Evolutionary conservation across 2,888 invertebrate genomes (phyloP), one percentile per base, ranked within the genome.

Genomic region (Xanthorhoe designata): DNA sequence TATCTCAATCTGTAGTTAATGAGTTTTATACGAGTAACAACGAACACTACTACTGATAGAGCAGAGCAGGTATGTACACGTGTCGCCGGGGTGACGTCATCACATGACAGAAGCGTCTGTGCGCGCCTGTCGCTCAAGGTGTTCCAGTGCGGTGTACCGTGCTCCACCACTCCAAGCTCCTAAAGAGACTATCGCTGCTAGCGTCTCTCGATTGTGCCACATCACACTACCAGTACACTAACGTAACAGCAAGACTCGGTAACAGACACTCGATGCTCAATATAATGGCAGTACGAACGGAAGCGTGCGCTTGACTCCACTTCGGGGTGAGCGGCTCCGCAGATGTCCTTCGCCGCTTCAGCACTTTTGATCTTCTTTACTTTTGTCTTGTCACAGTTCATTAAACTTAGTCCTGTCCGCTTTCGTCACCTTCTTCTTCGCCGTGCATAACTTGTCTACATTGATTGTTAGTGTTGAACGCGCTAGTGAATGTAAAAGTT

Each of bases 161-260:
- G 89, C 90, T 84, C 78, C 88, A 86, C 86, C 88, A 83, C 87
- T 86, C 86, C 83, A 92, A 92, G 92, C 92, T 84, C 83, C 87
- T 90, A 90, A 76, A 81, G 86, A 75, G 77, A 83, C 88, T 87
- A 90, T 81, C 85, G 81, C 84, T 84, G 86, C 86, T 85, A 86
- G 87, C 86, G 85, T 82, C 85, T 78, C 77, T 83, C 83, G 80
- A 83, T 80, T 80, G 91, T 92, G 91, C 89, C 86, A 87, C 92
- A 92, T 88, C 82, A 91, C 91, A 92, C 92, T 92, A 92, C 88
- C 90, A 91, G 91, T 91, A 91, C 89, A 81, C 92, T 91, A 92
- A 88, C 78, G 89, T 82, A 91, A 92, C 89, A 92, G 87, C 90
- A 91, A 92, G 86, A 88, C 82, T 90, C 82, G 83, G 83, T 84